Conservation (phyloP, 1,140 invertebrate genomes). For the Leptinotarsa defecta region DNA sequence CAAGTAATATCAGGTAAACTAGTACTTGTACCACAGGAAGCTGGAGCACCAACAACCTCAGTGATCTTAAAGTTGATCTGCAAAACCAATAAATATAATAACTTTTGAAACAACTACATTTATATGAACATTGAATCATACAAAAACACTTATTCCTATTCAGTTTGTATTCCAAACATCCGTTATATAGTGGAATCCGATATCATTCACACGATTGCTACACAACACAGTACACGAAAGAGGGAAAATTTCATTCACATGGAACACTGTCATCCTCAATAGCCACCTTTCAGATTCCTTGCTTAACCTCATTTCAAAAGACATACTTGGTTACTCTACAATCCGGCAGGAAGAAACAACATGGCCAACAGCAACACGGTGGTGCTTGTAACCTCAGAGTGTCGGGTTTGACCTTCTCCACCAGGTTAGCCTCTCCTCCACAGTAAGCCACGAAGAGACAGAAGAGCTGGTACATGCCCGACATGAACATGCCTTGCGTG, state of each 20-base stretch:
- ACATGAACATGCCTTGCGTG: slow-evolving; percentile 65
- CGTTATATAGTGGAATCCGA: too few relatives aligned
- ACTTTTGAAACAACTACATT: too few relatives aligned
- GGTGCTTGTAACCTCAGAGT: slow-evolving; percentile 61
- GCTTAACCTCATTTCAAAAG: not conserved
- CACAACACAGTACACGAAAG: too few relatives aligned
- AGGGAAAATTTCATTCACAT: too few relatives aligned
- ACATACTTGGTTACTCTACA: slow-evolving; percentile 62
- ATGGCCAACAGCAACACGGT: slow-evolving; percentile 69
- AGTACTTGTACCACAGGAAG: slow-evolving; percentile 63
- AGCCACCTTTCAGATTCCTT: too few relatives aligned
- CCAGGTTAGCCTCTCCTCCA: slow-evolving; percentile 63
- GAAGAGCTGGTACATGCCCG: slow-evolving; percentile 66
- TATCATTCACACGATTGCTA: too few relatives aligned
- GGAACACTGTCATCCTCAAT: too few relatives aligned
- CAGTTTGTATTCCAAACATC: too few relatives aligned
- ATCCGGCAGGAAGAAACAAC: slow-evolving; percentile 61
- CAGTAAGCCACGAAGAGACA: slow-evolving; percentile 65
- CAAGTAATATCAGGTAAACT: slow-evolving; percentile 60
- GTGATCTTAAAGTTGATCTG: slow-evolving; percentile 39
- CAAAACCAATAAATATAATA: slow-evolving; percentile 16
- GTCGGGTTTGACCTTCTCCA: slow-evolving; percentile 59
- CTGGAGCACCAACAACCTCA: slow-evolving; percentile 64
- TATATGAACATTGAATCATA: too few relatives aligned
- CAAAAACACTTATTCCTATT: too few relatives aligned